Percentiles rank a stretch among this genome's conserved stretches.
Evolutionary conservation across 2,113 vertebrate species (phyloP).

Genomic region (Rattus norvegicus): GRCr8 NC_086037.1:51835001-51835500

Average conservation of each 20-base stretch:
- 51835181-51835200: background rate
- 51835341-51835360: no score
- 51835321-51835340: no score
- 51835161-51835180: background rate
- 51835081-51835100: background rate
- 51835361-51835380: no score
- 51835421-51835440: no score
- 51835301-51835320: no score
- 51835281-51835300: background rate
- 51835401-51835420: no score
- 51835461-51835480: background rate
- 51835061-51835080: background rate
- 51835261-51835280: background rate
- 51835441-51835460: background rate
- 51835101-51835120: no score
- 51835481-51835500: background rate
- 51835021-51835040: background rate
- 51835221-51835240: background rate
- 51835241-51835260: background rate
- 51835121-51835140: no score
- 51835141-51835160: no score
- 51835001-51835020: background rate
- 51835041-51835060: background rate
- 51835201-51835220: background rate
- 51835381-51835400: no score